These are phyloP conservation scores for Aphidius gifuensis DNA, from an alignment of 1,140 invertebrate species.

Conservation along the genomic window DNA sequence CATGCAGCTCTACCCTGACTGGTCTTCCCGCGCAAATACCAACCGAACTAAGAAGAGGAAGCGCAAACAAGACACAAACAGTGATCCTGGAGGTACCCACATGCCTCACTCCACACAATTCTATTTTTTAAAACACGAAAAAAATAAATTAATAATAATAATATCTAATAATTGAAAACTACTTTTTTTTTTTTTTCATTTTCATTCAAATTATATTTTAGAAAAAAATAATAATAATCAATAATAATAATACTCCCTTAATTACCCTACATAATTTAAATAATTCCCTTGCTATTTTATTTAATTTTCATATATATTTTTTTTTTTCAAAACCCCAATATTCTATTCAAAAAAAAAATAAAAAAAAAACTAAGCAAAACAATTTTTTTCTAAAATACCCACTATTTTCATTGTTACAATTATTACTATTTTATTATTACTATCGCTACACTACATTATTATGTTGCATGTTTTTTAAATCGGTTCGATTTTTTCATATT, in stretches of 20 bases:
- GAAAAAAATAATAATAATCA: conserved; percentile 17
- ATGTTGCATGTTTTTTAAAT: conserved; percentile 53
- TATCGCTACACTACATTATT: conserved; percentile 46
- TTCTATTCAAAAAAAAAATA: too few relatives aligned
- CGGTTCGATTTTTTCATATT: conserved; percentile 32
- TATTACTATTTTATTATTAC: conserved; percentile 30
- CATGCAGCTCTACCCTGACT: conserved; percentile 98
- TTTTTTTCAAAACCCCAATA: not conserved
- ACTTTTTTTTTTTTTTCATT: conserved; percentile 40
- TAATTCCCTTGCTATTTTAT: conserved; percentile 25
- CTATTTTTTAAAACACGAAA: conserved; percentile 42
- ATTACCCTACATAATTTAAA: not conserved
- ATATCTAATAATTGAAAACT: not conserved
- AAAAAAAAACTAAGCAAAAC: too few relatives aligned
- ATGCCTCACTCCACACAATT: conserved; percentile 52
- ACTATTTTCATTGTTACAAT: conserved; percentile 13
- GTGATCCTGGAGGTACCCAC: conserved; percentile 78
- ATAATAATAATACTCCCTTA: conserved; percentile 5
- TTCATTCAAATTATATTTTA: not conserved
- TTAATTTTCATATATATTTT: conserved; percentile 30
- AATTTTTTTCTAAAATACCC: conserved; percentile 25
- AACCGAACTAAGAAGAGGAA: conserved; percentile 98
- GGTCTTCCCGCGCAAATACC: conserved; percentile 97
- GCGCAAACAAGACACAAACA: conserved; percentile 96
- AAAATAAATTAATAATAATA: conserved; percentile 18